A percentile compares a stretch with the other conserved stretches of the same genome.
Conservation (phyloP, 2,797 vertebrate species). For the Paratrypauchen microcephalus region DNA sequence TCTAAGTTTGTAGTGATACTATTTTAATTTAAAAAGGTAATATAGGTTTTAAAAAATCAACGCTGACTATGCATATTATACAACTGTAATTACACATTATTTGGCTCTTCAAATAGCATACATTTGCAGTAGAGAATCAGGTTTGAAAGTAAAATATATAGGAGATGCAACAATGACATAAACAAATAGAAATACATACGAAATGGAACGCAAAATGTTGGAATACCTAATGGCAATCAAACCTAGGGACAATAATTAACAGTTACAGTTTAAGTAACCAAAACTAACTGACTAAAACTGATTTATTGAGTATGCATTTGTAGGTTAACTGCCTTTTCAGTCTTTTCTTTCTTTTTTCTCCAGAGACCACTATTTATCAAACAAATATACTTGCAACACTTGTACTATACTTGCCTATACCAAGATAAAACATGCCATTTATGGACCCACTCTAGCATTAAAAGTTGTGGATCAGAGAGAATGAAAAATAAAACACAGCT, state of each 20-base stretch:
- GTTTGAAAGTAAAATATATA: too few species aligned
- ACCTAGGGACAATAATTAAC: not conserved
- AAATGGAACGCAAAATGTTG: not conserved
- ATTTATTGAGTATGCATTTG: not conserved
- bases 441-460: slow-evolving; percentile 2
- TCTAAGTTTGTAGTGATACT: too few species aligned
- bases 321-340: not conserved
- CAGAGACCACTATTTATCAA: slow-evolving; percentile 1
- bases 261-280: not conserved
- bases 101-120: not conserved
- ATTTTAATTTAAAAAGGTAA: too few species aligned
- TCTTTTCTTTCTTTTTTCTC: not conserved
- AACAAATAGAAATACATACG: not conserved
- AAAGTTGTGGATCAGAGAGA: slow-evolving; percentile 25
- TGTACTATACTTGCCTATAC: not conserved
- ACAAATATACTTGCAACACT: slow-evolving; percentile 1
- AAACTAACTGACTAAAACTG: too few species aligned
- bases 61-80: too few species aligned
- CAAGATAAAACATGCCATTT: slow-evolving; percentile 16
- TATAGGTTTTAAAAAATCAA: too few species aligned
- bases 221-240: not conserved
- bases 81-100: not conserved
- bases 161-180: not conserved
- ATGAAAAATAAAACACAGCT: slow-evolving; percentile 32
- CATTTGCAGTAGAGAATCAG: not conserved